Percentiles rank a stretch among this genome's conserved stretches.
Evolutionary conservation across 2,797 vertebrate genomes (phyloP).

Genomic region (Acanthopagrus latus): DNA sequence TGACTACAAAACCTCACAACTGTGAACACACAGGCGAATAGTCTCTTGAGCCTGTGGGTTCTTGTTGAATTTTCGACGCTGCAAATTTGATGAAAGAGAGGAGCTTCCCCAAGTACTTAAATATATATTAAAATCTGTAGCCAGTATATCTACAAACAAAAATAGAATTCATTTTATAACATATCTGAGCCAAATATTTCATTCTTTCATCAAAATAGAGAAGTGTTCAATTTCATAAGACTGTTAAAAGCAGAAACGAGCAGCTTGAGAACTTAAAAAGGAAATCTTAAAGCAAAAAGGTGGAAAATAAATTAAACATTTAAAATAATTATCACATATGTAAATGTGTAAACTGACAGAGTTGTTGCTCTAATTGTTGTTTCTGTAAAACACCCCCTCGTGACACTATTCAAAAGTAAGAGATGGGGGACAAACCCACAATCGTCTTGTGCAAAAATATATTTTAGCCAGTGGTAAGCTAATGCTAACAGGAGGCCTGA

Average conservation of each 20-base stretch:
- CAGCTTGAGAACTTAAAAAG: not conserved
- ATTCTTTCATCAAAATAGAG: not conserved
- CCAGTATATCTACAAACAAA: not conserved
- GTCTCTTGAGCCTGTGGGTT: not conserved
- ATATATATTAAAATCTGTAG: not conserved
- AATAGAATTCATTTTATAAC: not conserved
- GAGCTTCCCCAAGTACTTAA: not conserved
- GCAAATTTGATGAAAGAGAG: not conserved
- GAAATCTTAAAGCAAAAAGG: not conserved
- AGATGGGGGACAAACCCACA: not conserved
- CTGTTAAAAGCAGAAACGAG: not conserved
- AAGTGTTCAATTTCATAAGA: not conserved
- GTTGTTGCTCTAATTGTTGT: not conserved
- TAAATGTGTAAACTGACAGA: not conserved
- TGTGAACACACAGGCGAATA: not conserved
- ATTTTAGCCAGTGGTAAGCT: not conserved
- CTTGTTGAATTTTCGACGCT: not conserved
- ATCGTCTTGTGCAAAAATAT: not conserved
- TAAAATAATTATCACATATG: not conserved
- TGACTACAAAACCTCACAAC: constrained; percentile 57
- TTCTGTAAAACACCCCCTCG: not conserved
- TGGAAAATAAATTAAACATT: not conserved
- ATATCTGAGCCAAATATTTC: not conserved
- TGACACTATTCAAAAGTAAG: not conserved
- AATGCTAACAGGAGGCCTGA: not conserved